Base-by-base conservation (phyloP, 2,888 invertebrate genomes). In the Muschampia plurimacula region DNA sequence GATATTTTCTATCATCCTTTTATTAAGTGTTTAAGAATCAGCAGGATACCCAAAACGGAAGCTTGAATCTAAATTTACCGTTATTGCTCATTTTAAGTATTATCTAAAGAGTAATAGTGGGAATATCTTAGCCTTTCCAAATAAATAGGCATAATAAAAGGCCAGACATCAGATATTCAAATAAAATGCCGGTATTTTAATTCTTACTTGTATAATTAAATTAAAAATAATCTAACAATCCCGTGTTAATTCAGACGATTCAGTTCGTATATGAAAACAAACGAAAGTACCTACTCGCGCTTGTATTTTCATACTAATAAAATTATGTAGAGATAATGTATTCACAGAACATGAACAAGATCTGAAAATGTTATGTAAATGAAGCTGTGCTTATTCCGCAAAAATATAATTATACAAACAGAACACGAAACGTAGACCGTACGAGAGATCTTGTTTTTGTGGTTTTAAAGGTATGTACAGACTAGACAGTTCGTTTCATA, bases 331-430 rank as follows among this genome's bases (percentile, higher is more conserved):
- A 71, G 36, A 49, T 65, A 65, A 65, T 59, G 32, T 64, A 71
- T 71, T 71, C 57, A 46, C 59, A 71, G 59, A 71, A 59, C 59
- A 67, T 67, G 65, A 66, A 59, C 44, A 49, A 49, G 22, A 36
- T 63, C 60, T 60, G 36, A n/a, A 44, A 66, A 60, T 49, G 13
- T 49, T 60, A 71, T 71, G 66, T 39, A 71, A 71, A 71, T 71
- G 71, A 66, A 71, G 59, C 66, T 52, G 66, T 67, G 60, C 63
- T 69, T 73, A 67, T 60, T 72, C 71, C 49, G 69, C 73, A 73
- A 60, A 72, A 72, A 72, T 72, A 67, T 72, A 67, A 72, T 72
- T 72, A 52, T 67, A 59, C 66, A 72, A 66, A 71, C 71, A 41
- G 71, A 60, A 62, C 59, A 49, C 66, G 60, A 41, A 65, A 52